A percentile compares a stretch with the other conserved stretches of the same genome.
Evolutionary conservation across 1,140 invertebrate genomes (phyloP).

Genomic region (Heliothis subflexa): DNA sequence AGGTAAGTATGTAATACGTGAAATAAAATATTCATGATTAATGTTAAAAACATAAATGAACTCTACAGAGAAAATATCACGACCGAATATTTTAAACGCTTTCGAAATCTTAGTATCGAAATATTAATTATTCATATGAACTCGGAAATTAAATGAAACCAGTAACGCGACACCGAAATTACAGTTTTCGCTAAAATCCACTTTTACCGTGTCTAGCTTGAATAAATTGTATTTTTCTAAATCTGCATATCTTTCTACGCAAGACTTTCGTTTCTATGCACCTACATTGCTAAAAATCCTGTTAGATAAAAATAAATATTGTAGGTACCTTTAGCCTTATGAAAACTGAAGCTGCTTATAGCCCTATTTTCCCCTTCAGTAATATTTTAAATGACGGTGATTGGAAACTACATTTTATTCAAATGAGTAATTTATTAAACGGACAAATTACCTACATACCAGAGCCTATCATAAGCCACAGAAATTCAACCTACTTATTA

Average conservation of each 20-base stretch:
- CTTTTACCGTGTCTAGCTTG: constrained; percentile 36
- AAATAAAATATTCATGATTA: constrained; percentile 37
- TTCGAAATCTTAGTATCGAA: constrained; percentile 59
- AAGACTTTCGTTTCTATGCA: constrained; percentile 39
- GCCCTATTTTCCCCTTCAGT: too few species aligned
- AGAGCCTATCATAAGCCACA: background rate
- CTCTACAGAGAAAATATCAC: constrained; percentile 48
- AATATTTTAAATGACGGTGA: too few species aligned
- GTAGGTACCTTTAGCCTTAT: too few species aligned
- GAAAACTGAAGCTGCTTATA: too few species aligned
- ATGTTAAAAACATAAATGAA: constrained; percentile 38
- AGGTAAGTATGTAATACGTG: background rate
- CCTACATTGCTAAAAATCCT: background rate
- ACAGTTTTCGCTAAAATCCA: constrained; percentile 54
- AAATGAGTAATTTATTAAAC: background rate
- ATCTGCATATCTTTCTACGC: constrained; percentile 26
- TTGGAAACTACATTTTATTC: too few species aligned
- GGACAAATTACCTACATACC: background rate
- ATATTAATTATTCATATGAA: constrained; percentile 64
- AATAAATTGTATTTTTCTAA: constrained; percentile 41
- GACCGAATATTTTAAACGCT: constrained; percentile 50
- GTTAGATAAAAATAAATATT: too few species aligned
- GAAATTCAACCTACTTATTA: background rate
- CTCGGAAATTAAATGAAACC: constrained; percentile 53
- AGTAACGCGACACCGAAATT: constrained; percentile 57